Evolutionary conservation across 2,113 vertebrate species (phyloP).

Genomic region (Petaurus breviceps): DNA sequence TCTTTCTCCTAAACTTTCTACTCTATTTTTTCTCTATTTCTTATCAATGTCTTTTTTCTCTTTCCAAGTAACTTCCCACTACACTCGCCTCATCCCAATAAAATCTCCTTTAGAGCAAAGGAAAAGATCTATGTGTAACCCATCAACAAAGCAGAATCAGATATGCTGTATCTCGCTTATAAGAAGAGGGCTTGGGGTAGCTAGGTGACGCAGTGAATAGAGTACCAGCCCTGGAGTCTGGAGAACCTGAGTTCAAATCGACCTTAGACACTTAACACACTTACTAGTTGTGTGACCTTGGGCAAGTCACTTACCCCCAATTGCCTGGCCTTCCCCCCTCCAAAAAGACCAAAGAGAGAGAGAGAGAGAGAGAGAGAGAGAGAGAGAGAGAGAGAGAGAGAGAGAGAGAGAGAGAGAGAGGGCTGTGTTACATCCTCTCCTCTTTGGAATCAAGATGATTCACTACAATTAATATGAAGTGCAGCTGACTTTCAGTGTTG

Average conservation of each 20-base stretch:
- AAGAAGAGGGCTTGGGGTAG: not conserved
- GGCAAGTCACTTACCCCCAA: too few species aligned
- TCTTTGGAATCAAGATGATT: not conserved
- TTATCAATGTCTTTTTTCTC: not conserved
- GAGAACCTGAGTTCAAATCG: too few species aligned
- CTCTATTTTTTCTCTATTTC: not conserved
- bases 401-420: too few species aligned
- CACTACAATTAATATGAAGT: not conserved
- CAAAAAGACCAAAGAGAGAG: too few species aligned
- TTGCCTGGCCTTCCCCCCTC: too few species aligned
- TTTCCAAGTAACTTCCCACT: not conserved
- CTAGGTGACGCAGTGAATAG: too few species aligned
- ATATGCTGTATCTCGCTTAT: not conserved
- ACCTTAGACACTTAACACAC: too few species aligned
- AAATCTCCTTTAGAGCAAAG: not conserved
- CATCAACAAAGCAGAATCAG: not conserved
- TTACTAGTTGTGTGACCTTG: too few species aligned
- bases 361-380: too few species aligned
- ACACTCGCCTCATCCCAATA: not conserved
- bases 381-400: too few species aligned
- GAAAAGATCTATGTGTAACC: not conserved
- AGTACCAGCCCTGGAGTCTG: too few species aligned
- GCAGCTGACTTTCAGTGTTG: not conserved
- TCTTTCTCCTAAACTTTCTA: not conserved
- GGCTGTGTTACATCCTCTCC: not conserved